Evolutionary conservation across 2,113 vertebrate genomes (phyloP).

Genomic region (Marmota flaviventris): DNA sequence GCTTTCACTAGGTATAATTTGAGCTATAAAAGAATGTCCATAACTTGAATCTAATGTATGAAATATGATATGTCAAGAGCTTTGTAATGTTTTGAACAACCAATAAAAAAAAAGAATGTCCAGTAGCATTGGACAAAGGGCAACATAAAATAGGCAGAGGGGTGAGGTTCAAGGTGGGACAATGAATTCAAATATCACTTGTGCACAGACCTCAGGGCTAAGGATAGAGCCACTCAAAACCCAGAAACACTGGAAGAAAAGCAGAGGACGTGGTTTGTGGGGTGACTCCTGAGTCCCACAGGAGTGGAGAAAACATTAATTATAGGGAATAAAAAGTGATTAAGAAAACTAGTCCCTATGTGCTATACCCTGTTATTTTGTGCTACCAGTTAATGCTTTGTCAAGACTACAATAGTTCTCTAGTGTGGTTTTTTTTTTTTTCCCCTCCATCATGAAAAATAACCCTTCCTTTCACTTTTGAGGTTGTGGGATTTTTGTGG

Average conservation of each 20-base stretch:
- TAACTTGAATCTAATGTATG: no score
- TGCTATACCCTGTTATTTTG: neutral
- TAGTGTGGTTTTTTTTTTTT: conserved; percentile 6
- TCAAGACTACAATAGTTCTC: neutral
- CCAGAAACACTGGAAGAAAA: neutral
- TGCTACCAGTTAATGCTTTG: neutral
- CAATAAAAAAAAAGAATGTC: neutral
- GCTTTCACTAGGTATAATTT: neutral
- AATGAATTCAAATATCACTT: neutral
- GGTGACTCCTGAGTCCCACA: neutral
- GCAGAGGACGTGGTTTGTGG: neutral
- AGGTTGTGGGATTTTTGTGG: neutral
- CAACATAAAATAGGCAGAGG: neutral
- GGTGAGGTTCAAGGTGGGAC: neutral
- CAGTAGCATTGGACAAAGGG: neutral
- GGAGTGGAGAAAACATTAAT: conserved; percentile 40
- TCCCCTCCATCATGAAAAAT: neutral
- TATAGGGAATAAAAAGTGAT: conserved; percentile 49
- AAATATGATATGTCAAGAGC: no score
- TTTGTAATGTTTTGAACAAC: no score
- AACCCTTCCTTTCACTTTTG: neutral
- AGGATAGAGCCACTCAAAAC: neutral
- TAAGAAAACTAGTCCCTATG: neutral
- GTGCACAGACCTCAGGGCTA: neutral
- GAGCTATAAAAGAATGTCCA: neutral